Evolutionary conservation across 2,113 vertebrate genomes (phyloP).

Genomic region (Sula dactylatra): DNA sequence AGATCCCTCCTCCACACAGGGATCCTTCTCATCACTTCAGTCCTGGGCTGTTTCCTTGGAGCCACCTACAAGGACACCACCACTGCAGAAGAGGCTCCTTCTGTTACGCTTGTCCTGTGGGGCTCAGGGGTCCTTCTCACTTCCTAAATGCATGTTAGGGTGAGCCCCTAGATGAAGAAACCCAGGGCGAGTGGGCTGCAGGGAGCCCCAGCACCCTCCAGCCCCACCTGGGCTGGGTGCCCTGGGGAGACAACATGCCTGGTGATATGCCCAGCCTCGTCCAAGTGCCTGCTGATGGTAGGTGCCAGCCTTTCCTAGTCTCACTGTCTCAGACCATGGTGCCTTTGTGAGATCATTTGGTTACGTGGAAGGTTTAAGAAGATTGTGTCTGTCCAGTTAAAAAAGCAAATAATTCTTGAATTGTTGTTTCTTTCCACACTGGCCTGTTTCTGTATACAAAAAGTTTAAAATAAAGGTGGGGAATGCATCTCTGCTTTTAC

Average conservation of each 20-base stretch:
- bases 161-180: not conserved
- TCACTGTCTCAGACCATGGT: not conserved
- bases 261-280: rapidly evolving
- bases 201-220: not conserved
- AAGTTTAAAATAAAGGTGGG: not conserved
- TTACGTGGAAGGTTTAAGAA: not conserved
- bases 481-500: not conserved
- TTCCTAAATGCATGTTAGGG: not conserved
- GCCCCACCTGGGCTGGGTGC: not conserved
- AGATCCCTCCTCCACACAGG: not conserved
- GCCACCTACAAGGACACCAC: not conserved
- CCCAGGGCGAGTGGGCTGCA: not conserved
- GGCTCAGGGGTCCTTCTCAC: not conserved
- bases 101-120: not conserved
- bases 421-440: not conserved
- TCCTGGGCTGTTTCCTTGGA: not conserved
- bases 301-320: not conserved
- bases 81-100: not conserved
- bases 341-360: not conserved
- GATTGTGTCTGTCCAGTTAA: not conserved
- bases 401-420: not conserved
- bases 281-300: not conserved
- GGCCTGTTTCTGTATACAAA: not conserved
- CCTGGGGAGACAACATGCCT: rapidly evolving
- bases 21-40: rapidly evolving